Evolutionary conservation across 2,797 vertebrate species (phyloP).

Genomic region (Tamandua tetradactyla): DNA sequence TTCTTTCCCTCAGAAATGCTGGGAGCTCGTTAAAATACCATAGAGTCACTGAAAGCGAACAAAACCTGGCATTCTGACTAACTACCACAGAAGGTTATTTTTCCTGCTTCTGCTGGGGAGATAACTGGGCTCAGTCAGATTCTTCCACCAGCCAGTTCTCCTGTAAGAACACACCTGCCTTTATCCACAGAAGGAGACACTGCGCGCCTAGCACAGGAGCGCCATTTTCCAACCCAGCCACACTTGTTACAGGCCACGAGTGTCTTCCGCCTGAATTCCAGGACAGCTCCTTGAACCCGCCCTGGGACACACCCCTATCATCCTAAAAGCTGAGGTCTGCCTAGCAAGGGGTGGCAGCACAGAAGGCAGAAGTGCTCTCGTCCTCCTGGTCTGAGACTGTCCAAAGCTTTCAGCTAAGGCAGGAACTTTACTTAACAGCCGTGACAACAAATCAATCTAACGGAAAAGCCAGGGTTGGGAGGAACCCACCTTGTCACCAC

Average conservation of each 20-base stretch:
- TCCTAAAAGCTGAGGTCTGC: rapidly evolving
- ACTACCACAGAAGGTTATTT: conserved; percentile 52
- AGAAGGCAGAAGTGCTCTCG: background rate
- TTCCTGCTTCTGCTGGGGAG: conserved; percentile 46
- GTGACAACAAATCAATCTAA: background rate
- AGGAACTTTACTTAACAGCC: background rate
- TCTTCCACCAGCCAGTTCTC: background rate
- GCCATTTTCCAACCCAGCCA: background rate
- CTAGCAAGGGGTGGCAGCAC: background rate
- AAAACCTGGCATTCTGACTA: conserved; percentile 46
- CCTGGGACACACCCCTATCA: background rate
- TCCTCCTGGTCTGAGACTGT: rapidly evolving
- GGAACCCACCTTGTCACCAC: background rate
- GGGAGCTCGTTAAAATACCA: conserved; percentile 69
- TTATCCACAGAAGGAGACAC: background rate
- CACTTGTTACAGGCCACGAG: rapidly evolving
- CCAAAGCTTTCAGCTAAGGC: background rate
- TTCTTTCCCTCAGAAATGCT: background rate
- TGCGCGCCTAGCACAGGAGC: background rate
- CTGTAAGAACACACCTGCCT: background rate
- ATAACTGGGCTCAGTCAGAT: conserved; percentile 55
- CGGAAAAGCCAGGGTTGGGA: background rate
- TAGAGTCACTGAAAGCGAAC: conserved; percentile 39
- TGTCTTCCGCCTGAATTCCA: background rate
- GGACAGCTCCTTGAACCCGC: no score